These are phyloP conservation scores for Xiphorhynchus elegans DNA, from an alignment of 2,113 vertebrate species.

Conservation along the genomic window DNA sequence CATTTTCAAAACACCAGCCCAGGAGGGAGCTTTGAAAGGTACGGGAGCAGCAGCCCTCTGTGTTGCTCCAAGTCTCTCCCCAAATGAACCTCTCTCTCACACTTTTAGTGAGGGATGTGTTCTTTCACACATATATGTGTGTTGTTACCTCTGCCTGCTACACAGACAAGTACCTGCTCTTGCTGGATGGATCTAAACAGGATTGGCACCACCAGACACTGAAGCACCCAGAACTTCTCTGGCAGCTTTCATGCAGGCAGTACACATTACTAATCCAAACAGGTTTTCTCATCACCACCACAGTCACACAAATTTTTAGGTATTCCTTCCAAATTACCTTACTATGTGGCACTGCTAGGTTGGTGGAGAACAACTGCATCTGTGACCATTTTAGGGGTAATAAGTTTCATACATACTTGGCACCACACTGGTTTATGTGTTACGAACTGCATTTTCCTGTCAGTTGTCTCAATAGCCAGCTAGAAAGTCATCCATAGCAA, in stretches of 20 bases:
- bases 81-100: not conserved
- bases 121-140: not conserved
- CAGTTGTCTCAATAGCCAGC: not conserved
- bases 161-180: not conserved
- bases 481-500: not conserved
- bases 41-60: not conserved
- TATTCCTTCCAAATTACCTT: not conserved
- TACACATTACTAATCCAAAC: not conserved
- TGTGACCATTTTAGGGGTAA: not conserved
- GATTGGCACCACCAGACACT: not conserved
- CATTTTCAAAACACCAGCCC: not conserved
- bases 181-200: not conserved
- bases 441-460: not conserved
- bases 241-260: not conserved
- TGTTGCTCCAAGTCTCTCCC: not conserved
- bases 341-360: rapidly evolving
- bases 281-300: not conserved
- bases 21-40: not conserved
- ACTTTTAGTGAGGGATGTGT: not conserved
- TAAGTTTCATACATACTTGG: not conserved
- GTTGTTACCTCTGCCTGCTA: not conserved
- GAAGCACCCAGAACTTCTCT: not conserved
- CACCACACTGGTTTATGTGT: not conserved
- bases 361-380: not conserved
- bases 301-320: not conserved